Conservation (phyloP, 2,113 vertebrate species). For the Nothoprocta pentlandii region DNA sequence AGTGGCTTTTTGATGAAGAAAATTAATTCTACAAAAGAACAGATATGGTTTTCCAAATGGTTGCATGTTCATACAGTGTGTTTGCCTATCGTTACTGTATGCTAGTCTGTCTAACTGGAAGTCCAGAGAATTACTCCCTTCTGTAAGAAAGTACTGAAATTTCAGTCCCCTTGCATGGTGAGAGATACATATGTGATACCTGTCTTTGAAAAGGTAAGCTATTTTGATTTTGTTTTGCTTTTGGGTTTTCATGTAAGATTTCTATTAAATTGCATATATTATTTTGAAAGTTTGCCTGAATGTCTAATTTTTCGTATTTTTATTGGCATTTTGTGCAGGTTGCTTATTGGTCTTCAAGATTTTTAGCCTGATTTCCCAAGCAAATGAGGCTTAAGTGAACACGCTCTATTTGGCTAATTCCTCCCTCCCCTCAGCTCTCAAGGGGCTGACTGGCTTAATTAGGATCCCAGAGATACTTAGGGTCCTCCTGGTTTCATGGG, state of each 20-base stretch:
- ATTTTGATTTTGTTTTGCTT: accelerated
- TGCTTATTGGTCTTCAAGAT: not conserved
- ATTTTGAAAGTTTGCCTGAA: not conserved
- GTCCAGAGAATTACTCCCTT: not conserved
- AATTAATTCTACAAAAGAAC: not conserved
- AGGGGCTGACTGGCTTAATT: not conserved
- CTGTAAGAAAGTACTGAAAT: not conserved
- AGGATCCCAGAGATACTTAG: not conserved
- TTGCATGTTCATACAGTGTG: not conserved
- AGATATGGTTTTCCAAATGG: not conserved
- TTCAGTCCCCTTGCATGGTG: not conserved
- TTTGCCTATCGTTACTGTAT: not conserved
- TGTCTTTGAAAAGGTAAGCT: not conserved
- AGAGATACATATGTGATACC: accelerated
- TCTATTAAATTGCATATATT: not conserved
- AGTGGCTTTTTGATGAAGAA: conserved; percentile 21
- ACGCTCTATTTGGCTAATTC: not conserved
- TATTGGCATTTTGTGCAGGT: not conserved
- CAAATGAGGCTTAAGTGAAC: not conserved
- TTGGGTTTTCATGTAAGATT: not conserved
- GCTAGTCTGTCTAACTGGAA: not conserved
- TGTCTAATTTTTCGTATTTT: not conserved
- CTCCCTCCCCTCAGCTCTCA: not conserved
- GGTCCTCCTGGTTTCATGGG: not conserved
- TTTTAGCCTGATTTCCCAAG: not conserved